Percentiles rank a stretch among this genome's conserved stretches.
Evolutionary conservation across 2,888 invertebrate species (phyloP).

Genomic region (Elegia similella): DNA sequence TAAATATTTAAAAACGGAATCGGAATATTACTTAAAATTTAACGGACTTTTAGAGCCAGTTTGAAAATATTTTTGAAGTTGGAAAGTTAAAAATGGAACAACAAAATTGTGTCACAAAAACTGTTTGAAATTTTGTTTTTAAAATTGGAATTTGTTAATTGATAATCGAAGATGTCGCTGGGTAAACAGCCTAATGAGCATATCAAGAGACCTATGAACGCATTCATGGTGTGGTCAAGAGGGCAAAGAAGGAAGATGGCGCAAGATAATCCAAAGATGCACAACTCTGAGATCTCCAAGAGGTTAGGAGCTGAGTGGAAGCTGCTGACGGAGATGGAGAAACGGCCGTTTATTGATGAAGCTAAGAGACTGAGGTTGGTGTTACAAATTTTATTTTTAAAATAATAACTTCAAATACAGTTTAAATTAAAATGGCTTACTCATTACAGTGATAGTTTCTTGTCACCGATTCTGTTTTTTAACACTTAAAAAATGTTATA

Average conservation of each 20-base stretch:
- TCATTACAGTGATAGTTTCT: too few species aligned
- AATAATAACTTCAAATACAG: too few species aligned
- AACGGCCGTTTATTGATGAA: slow-evolving; percentile 94
- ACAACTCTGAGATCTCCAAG: slow-evolving; percentile 95
- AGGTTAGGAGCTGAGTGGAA: slow-evolving; percentile 95
- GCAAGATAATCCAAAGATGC: slow-evolving; percentile 96
- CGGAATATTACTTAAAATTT: background rate
- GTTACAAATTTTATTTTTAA: background rate
- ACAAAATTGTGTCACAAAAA: slow-evolving; percentile 4
- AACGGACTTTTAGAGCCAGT: background rate
- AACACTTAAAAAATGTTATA: too few species aligned
- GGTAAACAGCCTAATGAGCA: slow-evolving; percentile 84
- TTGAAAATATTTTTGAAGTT: slow-evolving; percentile 6
- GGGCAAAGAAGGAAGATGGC: slow-evolving; percentile 95
- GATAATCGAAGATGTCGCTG: slow-evolving; percentile 56
- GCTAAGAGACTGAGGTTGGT: slow-evolving; percentile 92
- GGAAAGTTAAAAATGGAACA: slow-evolving; percentile 13
- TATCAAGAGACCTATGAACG: slow-evolving; percentile 97
- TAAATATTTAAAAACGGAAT: slow-evolving; percentile 6
- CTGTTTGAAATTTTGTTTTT: slow-evolving; percentile 8
- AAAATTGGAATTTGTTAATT: slow-evolving; percentile 28
- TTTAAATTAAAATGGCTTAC: too few species aligned
- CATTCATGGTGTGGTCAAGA: slow-evolving; percentile 96
- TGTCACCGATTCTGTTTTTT: too few species aligned
- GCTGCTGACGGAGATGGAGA: slow-evolving; percentile 91